A percentile compares a stretch with the other conserved stretches of the same genome.
phyloP scores from a whole-genome alignment of 2,888 invertebrate genomes.

The Parochlus steinenii region DNA sequence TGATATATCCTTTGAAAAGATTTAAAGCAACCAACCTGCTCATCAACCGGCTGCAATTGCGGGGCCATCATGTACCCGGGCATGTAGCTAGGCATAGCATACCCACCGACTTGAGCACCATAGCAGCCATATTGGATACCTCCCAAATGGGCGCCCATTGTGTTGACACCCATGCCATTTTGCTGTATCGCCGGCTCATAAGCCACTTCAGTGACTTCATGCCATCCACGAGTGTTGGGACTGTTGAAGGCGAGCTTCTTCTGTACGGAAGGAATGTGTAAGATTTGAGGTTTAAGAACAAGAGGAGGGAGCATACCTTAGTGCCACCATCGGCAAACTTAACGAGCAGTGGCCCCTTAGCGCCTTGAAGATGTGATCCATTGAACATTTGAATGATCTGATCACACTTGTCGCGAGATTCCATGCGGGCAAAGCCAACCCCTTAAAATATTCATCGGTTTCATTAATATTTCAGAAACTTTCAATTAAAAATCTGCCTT shows the following conservation, averaged over 20 bases:
- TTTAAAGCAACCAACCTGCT: slow-evolving; percentile 28
- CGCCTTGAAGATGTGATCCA: slow-evolving; percentile 71
- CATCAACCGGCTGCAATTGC: slow-evolving; percentile 47
- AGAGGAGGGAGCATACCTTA: too few species aligned
- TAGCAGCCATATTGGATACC: slow-evolving; percentile 30
- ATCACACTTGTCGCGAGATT: slow-evolving; percentile 93
- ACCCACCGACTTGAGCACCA: slow-evolving; percentile 42
- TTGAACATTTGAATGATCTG: slow-evolving; percentile 88
- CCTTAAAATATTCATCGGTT: slow-evolving; percentile 22
- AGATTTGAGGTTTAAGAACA: too few species aligned
- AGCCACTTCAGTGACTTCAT: slow-evolving; percentile 37
- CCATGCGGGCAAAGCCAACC: slow-evolving; percentile 78
- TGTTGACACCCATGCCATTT: slow-evolving; percentile 30
- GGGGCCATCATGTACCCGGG: slow-evolving; percentile 48
- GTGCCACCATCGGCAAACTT: slow-evolving; percentile 97
- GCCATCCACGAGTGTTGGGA: slow-evolving; percentile 42
- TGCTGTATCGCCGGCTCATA: slow-evolving; percentile 30
- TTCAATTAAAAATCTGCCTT: slow-evolving; percentile 14
- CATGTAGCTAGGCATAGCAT: slow-evolving; percentile 48
- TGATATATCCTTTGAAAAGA: too few species aligned
- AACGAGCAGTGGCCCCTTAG: slow-evolving; percentile 85
- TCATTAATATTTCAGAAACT: not conserved
- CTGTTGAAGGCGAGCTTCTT: slow-evolving; percentile 65
- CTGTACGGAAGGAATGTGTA: too few species aligned
- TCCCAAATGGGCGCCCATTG: slow-evolving; percentile 29